phyloP scores from a whole-genome alignment of 2,888 invertebrate genomes.

The Emmelina monodactyla region DNA sequence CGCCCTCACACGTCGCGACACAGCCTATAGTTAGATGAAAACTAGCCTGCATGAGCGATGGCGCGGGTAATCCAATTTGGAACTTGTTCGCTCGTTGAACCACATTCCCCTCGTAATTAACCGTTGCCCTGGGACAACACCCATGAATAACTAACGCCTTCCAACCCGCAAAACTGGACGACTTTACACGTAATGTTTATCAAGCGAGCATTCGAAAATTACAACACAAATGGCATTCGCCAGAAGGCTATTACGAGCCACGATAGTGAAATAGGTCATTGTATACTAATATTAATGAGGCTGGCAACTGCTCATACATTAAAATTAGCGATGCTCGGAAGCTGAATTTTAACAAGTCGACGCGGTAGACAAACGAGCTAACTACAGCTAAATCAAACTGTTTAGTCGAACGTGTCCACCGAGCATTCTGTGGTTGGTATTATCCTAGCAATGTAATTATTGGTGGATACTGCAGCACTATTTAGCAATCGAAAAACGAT shows the following conservation, averaged over 20 bases:
- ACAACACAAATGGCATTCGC: background rate
- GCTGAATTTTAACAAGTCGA: background rate
- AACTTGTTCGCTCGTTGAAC: constrained; percentile 31
- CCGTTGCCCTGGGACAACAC: constrained; percentile 28
- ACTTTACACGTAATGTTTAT: background rate
- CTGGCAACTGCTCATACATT: background rate
- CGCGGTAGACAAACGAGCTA: background rate
- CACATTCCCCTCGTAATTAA: constrained; percentile 38
- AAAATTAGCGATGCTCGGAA: background rate
- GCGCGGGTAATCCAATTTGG: constrained; percentile 45
- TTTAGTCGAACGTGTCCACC: no score
- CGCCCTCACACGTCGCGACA: no score
- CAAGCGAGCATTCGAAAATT: background rate
- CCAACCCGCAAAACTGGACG: constrained; percentile 18
- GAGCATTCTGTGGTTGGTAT: no score
- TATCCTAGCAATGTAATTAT: no score
- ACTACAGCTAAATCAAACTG: no score
- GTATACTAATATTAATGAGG: background rate
- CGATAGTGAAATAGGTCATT: background rate
- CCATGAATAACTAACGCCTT: constrained; percentile 40
- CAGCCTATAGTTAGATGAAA: constrained; percentile 15
- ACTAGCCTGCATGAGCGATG: constrained; percentile 23
- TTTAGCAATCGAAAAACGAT: no score
- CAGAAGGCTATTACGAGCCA: background rate
- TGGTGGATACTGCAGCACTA: no score